phyloP scores from a whole-genome alignment of 2,113 vertebrate genomes.

The Hemibagrus wyckioides region DNA sequence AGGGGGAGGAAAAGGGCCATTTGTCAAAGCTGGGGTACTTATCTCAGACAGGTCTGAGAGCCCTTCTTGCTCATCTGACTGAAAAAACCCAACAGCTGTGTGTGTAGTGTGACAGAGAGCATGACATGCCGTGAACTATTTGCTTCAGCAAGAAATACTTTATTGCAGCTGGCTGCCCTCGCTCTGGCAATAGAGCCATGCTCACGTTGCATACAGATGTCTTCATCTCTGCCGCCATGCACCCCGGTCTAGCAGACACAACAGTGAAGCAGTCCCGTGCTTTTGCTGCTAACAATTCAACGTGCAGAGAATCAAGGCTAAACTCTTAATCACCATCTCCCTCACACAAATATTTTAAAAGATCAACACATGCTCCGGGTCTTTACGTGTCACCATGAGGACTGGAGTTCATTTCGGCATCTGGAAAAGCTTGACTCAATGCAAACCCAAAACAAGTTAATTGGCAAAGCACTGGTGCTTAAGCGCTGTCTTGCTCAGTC shows the following conservation, averaged over 20 bases:
- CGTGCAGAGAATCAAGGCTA: constrained; percentile 38
- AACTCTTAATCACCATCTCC: constrained; percentile 47
- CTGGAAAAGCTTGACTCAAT: constrained; percentile 44
- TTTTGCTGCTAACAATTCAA: constrained; percentile 41
- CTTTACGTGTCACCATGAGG: constrained; percentile 36
- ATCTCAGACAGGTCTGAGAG: constrained; percentile 54
- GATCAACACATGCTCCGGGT: constrained; percentile 48
- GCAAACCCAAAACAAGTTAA: constrained; percentile 49
- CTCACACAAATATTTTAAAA: constrained; percentile 49
- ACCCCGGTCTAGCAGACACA: constrained; percentile 33
- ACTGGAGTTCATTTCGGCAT: constrained; percentile 44
- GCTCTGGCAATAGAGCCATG: constrained; percentile 48
- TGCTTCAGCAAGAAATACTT: constrained; percentile 64
- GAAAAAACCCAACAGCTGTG: constrained; percentile 64
- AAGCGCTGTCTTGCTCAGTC: constrained; percentile 29
- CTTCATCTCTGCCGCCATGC: constrained; percentile 50
- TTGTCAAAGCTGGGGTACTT: constrained; percentile 54
- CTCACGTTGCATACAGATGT: constrained; percentile 58
- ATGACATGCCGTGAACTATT: constrained; percentile 66
- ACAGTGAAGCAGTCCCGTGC: constrained; percentile 30
- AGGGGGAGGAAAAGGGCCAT: constrained; percentile 49
- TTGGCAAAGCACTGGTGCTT: constrained; percentile 31
- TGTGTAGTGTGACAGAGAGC: constrained; percentile 60
- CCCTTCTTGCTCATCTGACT: constrained; percentile 54
- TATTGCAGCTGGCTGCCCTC: constrained; percentile 56